Evolutionary conservation across 2,888 invertebrate genomes (phyloP).

Genomic region (Zygaena filipendulae): DNA sequence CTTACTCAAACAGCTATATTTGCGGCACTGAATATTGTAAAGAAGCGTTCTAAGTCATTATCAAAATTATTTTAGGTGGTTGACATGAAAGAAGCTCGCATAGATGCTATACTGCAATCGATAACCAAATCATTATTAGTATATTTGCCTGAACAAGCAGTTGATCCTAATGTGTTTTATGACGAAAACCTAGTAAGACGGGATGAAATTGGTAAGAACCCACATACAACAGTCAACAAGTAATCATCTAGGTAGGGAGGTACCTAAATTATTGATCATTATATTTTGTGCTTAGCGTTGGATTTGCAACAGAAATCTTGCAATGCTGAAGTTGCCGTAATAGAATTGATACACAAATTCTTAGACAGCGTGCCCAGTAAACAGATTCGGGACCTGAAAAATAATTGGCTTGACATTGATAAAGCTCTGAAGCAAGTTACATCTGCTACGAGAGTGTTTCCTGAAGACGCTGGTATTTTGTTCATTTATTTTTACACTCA

Average conservation of each 20-base stretch:
- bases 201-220: slow-evolving; percentile 49
- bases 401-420: slow-evolving; percentile 72
- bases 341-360: slow-evolving; percentile 82
- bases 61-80: too few relatives aligned
- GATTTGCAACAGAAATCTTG: slow-evolving; percentile 54
- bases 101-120: slow-evolving; percentile 74
- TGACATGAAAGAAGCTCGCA: slow-evolving; percentile 80
- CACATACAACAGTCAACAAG: not conserved
- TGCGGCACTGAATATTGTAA: too few relatives aligned
- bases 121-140: slow-evolving; percentile 73
- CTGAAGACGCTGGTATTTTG: slow-evolving; percentile 72
- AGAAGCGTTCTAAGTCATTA: too few relatives aligned
- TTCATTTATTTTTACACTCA: too few relatives aligned
- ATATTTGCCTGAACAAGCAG: slow-evolving; percentile 70
- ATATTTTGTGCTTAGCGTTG: too few relatives aligned
- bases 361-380: slow-evolving; percentile 71
- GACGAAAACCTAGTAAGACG: slow-evolving; percentile 71
- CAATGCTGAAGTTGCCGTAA: slow-evolving; percentile 79
- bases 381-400: slow-evolving; percentile 67
- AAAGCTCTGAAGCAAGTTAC: slow-evolving; percentile 70
- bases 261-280: too few relatives aligned
- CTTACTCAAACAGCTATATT: not conserved
- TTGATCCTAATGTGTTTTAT: slow-evolving; percentile 71
- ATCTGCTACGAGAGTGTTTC: slow-evolving; percentile 66
- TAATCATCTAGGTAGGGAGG: too few relatives aligned